Conservation (phyloP, 2,113 vertebrate genomes). For the Tympanuchus pallidicinctus region DNA sequence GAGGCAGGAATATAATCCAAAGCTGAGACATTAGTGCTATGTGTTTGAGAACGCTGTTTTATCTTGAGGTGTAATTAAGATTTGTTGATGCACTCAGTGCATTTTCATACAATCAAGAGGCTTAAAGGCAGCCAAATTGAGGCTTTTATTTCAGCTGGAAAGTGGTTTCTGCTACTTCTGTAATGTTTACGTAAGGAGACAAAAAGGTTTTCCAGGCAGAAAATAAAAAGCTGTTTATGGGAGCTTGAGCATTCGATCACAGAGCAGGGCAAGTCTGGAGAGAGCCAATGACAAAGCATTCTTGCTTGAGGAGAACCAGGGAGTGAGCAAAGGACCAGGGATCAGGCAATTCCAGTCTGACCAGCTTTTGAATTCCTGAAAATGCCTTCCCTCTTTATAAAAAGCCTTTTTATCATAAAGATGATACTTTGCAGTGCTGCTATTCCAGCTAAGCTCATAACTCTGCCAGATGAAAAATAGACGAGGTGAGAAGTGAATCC, state of each 20-base stretch:
- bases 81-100: conserved; percentile 17
- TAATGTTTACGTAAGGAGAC: conserved; percentile 29
- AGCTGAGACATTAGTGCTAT: background rate
- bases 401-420: background rate
- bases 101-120: conserved; percentile 37
- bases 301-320: conserved; percentile 22
- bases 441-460: background rate
- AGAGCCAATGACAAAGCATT: conserved; percentile 29
- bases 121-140: conserved; percentile 15
- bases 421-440: background rate
- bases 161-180: conserved; percentile 36
- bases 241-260: conserved; percentile 35
- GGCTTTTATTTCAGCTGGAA: conserved; percentile 53
- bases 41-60: conserved; percentile 14
- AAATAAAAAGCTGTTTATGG: conserved; percentile 58
- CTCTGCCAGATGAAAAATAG: background rate
- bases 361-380: background rate
- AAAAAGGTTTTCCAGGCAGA: conserved; percentile 58
- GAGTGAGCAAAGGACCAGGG: background rate
- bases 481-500: background rate
- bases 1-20: background rate
- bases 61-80: conserved; percentile 31
- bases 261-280: conserved; percentile 39
- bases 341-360: background rate
- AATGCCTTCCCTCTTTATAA: background rate